These are phyloP conservation scores for Thrips palmi DNA, from an alignment of 1,140 invertebrate genomes.

Conservation along the genomic window DNA sequence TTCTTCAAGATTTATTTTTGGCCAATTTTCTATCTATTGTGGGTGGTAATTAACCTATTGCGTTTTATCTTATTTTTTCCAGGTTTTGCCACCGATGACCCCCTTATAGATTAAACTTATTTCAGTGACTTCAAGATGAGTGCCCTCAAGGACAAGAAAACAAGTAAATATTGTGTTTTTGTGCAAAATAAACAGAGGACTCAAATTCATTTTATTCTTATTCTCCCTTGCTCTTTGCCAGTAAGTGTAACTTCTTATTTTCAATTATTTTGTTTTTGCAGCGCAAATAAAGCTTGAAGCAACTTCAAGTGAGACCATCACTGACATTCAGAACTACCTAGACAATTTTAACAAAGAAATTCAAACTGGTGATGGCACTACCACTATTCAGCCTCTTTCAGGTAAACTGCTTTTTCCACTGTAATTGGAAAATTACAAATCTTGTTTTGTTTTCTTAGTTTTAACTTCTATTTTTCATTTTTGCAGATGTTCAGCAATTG, in stretches of 20 bases:
- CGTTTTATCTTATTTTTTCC: no score
- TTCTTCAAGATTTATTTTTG: no score
- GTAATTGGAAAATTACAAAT: slow-evolving; percentile 10
- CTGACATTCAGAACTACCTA: slow-evolving; percentile 65
- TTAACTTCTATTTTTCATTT: slow-evolving; percentile 9
- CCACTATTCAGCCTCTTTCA: slow-evolving; percentile 27
- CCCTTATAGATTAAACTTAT: no score
- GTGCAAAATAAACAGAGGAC: not conserved
- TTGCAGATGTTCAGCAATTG: no score
- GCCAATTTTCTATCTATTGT: no score
- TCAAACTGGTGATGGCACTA: slow-evolving; percentile 32
- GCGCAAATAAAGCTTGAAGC: slow-evolving; percentile 21
- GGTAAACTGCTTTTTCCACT: slow-evolving; percentile 22
- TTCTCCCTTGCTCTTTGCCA: not conserved
- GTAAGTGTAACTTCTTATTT: not conserved
- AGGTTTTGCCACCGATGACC: no score
- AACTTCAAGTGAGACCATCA: slow-evolving; percentile 31
- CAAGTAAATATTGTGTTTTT: not conserved
- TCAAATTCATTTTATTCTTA: not conserved
- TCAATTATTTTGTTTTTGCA: slow-evolving; percentile 16
- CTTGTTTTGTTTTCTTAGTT: slow-evolving; percentile 8
- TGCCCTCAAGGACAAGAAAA: not conserved
- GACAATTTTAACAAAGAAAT: slow-evolving; percentile 76
- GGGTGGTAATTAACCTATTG: no score
- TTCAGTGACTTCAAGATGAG: not conserved